Base-by-base conservation (phyloP, 2,797 vertebrate genomes). In the Pygocentrus nattereri region DNA sequence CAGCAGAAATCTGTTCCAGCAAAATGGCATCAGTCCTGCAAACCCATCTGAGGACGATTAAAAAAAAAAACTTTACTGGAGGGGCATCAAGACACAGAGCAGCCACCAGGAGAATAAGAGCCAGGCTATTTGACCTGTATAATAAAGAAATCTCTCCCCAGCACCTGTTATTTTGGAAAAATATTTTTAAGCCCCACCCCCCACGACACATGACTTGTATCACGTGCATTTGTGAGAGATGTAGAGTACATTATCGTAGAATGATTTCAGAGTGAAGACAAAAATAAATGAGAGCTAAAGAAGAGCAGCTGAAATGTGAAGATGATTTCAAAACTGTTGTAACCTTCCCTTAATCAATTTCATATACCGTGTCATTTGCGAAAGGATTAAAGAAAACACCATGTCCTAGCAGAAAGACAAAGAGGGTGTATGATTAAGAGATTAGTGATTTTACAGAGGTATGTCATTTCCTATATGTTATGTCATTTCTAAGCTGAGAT, bases 21-120 rank as follows among this genome's bases (percentile, higher is more conserved):
- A 41, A 21, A 74, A 80, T 85, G 67, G 89, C 87, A 87, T 90
- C 85, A 88, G 71, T 15, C 71, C 78, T 82, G 80, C 85, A 85
- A 82, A 88, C 76, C 70, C 85, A 92, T 84, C 88, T 85, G 83
- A 92, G 74, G 84, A 34, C 18, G 67, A 91, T 91, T 87, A 85
- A 76, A 88, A 76, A 52, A 85, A 76, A 88, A 76, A 52, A 82
- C 67, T 78, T 77, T 86, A 85, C 86, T 89, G 82, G 86, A 87
- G 70, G 80, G 80, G 34, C 79, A 77, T 79, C 82, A 31, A 72
- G 89, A 88, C 87, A 90, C 41, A 23, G 49, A 50, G 83, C 82
- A 85, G 82, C 82, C 86, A 78, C 56, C 16, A 69, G 77, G 52
- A 76, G 34, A 74, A 86, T 84, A 86, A 89, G 76, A 85, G 78